Base-by-base conservation (phyloP, 1,140 invertebrate genomes). In the Cydia amplana region DNA sequence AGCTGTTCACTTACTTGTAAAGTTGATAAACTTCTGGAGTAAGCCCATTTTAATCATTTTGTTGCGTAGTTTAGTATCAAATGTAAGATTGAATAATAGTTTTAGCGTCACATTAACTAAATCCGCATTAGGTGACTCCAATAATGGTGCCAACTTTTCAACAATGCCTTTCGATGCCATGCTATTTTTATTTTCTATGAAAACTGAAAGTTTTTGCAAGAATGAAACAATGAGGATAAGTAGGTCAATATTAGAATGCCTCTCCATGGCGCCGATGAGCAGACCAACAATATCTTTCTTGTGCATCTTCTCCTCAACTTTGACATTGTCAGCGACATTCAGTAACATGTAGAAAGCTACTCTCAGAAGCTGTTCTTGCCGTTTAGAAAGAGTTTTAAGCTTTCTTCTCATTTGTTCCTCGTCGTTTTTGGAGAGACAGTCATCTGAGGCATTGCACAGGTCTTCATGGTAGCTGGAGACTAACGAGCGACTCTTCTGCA, bases 281-380 rank as follows among this genome's bases (percentile, higher is more conserved):
- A 99, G 95, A 32, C 95, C 95, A 2, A 99, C 96, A 78, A 99
- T 96, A 80, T 98, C 97, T 88, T 98, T 97, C 79, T 98, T 98
- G 6, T 97, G 95, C 97, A 99, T 99, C 94, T 99, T 99, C 90
- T 98, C 96, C 93, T 99, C 98, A 9, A 99, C 95, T 90, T 95
- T 97, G 16, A 97, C 94, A 93, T 99, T 98, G 92, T 99, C 98
- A 6, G 98, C 97, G 85, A 99, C 96, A 91, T 99, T 99, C 23
- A 99, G 92, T 64, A 99, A 93, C 78, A 99, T 94, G 91, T 99
- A 98, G 91, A 98, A 98, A 14, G 96, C 95, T 73, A 97, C 96
- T 93, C 97, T 94, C 32, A 99, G 89, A 46, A 99, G 93, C 87
- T 98, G 97, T 90, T 99, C 98, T 86, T 99, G 98, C 91, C 98